phyloP scores from a whole-genome alignment of 2,113 vertebrate genomes.

The Cochlearius cochlearius region DNA sequence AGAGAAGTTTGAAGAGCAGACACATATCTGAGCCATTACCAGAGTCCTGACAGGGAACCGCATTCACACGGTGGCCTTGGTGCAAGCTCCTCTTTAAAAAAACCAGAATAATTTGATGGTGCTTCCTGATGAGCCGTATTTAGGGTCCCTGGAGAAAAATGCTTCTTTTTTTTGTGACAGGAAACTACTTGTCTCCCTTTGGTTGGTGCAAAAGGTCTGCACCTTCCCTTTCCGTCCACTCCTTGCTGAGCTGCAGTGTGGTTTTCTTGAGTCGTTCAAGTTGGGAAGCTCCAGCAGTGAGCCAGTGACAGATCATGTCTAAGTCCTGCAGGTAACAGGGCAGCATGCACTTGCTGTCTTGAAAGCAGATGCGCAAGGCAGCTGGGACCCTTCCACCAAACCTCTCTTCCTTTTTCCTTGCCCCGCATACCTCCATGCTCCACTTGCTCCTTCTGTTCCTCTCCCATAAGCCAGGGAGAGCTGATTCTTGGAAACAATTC shows the following conservation, averaged over 20 bases:
- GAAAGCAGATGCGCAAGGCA: neutral
- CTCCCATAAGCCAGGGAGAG: neutral
- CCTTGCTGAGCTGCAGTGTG: neutral
- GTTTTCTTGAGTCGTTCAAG: neutral
- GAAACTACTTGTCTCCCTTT: neutral
- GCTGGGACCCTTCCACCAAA: neutral
- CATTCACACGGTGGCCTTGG: neutral
- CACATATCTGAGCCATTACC: neutral
- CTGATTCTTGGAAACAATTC: neutral
- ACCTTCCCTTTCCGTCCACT: neutral
- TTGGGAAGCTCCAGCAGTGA: neutral
- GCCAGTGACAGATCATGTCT: neutral
- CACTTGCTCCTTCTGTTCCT: neutral
- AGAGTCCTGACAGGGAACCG: neutral
- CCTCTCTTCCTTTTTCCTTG: neutral
- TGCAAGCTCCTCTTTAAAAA: neutral
- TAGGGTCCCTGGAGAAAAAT: neutral
- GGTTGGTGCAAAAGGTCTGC: neutral
- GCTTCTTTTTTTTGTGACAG: neutral
- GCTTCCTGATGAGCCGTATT: neutral
- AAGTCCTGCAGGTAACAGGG: neutral
- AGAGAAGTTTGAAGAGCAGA: neutral
- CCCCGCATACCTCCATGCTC: rapidly evolving
- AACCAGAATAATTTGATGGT: neutral
- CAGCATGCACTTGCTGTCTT: neutral